These are phyloP conservation scores for Paramormyrops kingsleyae DNA, from an alignment of 2,113 vertebrate genomes.

Conservation along the genomic window DNA sequence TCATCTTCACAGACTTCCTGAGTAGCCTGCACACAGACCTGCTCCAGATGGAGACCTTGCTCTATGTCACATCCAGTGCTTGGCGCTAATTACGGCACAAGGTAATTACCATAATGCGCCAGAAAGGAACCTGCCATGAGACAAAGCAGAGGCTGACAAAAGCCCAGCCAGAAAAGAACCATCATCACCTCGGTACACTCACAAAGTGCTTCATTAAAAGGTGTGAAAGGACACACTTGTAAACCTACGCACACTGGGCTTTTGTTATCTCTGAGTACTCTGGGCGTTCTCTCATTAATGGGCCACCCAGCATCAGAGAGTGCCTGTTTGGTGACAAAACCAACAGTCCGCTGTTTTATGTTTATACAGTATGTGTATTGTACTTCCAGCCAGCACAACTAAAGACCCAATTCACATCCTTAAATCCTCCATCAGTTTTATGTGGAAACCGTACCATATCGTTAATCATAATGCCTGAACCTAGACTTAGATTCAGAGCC, in stretches of 20 bases:
- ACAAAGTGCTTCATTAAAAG: slow-evolving; percentile 62
- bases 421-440: not conserved
- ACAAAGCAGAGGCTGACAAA: slow-evolving; percentile 31
- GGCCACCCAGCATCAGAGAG: slow-evolving; percentile 55
- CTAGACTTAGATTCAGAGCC: slow-evolving; percentile 41
- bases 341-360: slow-evolving; percentile 25
- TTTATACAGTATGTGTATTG: not conserved
- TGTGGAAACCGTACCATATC: slow-evolving; percentile 21
- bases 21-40: slow-evolving; percentile 39
- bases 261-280: slow-evolving; percentile 42
- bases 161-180: slow-evolving; percentile 44
- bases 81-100: slow-evolving; percentile 47
- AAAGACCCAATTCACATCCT: slow-evolving; percentile 14
- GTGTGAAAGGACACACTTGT: slow-evolving; percentile 54
- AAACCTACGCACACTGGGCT: not conserved
- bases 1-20: slow-evolving; percentile 21
- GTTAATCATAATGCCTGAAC: slow-evolving; percentile 40
- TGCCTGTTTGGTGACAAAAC: slow-evolving; percentile 50
- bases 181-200: slow-evolving; percentile 52
- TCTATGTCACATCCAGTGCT: slow-evolving; percentile 32
- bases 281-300: slow-evolving; percentile 53
- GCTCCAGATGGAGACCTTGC: slow-evolving; percentile 38
- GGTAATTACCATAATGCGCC: slow-evolving; percentile 48
- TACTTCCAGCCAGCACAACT: not conserved
- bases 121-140: slow-evolving; percentile 27